Conservation (phyloP, 35 echinoderm and acorn worm species). For the Chiridota heheva region DNA sequence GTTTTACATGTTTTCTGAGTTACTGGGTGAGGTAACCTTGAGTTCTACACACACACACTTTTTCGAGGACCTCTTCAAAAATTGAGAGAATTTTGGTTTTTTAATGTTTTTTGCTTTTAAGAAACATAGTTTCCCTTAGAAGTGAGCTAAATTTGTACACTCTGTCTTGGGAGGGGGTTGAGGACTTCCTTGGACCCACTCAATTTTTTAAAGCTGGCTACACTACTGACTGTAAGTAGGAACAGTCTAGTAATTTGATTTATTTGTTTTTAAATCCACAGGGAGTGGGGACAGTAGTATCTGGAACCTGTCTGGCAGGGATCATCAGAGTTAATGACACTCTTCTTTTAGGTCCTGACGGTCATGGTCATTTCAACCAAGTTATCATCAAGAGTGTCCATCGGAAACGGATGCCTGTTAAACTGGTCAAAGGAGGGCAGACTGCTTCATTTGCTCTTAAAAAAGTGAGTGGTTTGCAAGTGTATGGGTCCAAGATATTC, state of each 20-base stretch:
- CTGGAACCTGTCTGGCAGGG: conserved; percentile 88
- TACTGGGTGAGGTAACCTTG: too few relatives aligned
- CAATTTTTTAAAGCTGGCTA: too few relatives aligned
- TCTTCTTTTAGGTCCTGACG: conserved; percentile 80
- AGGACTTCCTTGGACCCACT: too few relatives aligned
- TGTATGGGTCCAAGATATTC: background rate
- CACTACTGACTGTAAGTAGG: background rate
- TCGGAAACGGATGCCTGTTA: conserved; percentile 94
- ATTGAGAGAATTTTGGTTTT: too few relatives aligned
- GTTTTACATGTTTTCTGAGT: too few relatives aligned
- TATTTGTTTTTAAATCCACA: background rate
- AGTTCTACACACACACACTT: too few relatives aligned
- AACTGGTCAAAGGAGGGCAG: conserved; percentile 88
- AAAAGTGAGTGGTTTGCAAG: conserved; percentile 59
- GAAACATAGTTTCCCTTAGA: too few relatives aligned
- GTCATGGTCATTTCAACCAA: conserved; percentile 74
- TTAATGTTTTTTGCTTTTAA: too few relatives aligned
- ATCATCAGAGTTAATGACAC: conserved; percentile 84
- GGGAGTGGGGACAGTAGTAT: conserved; percentile 97
- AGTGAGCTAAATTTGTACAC: too few relatives aligned
- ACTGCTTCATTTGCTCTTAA: conserved; percentile 98
- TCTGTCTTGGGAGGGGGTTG: too few relatives aligned
- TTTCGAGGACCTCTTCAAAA: too few relatives aligned
- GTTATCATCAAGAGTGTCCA: conserved; percentile 96
- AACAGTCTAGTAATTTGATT: background rate